Base-by-base conservation (phyloP, 92 coral and sea anemone species). In the Heteractis magnifica region DNA sequence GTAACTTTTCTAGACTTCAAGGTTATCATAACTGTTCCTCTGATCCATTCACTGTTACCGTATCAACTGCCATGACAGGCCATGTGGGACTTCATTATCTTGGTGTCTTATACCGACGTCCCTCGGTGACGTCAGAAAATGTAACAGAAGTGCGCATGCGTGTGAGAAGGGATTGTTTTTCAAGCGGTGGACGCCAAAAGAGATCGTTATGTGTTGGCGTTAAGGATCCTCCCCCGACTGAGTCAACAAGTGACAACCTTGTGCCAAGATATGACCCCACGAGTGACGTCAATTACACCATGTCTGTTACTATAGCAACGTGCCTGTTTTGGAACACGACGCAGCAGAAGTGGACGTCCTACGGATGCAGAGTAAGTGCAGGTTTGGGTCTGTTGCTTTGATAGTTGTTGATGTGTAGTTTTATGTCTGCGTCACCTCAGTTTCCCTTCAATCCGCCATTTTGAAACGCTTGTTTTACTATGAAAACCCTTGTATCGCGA, bases 201-300 rank as follows among this genome's bases (percentile, higher is more conserved):
- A 85, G 98, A 73, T 86, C 98, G 41, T 56, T 84, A 14, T 93
- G 98, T 81, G 95, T 93, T 23, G 90, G 93, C 7, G 95, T 93
- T n/a, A 92, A 92, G 77, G 95, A 91, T 70, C 98, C 98, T 16
- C 98, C 98, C 12, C 95, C 98, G 18, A 91, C 98, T 44, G 87
- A 92, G 50, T 88, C 87, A 48, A 86, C 98, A n/a, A 89, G 90
- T 60, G 84, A 84, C 65, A 52, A 50, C 49, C 51, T 77, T 8
- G 78, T 85, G 44, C 95, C 92, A 4, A 23, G 34, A 21, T 93
- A 80, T 71, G 90, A 91, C 71, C 88, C 90, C 51, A 81, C 81
- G n/a, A 82, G 85, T 9, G 98, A 93, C 60, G 90, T 93, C 10
- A 93, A 89, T 85, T 92, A 92, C 78, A 89, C 98, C 13, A 82